A percentile compares a stretch with the other conserved stretches of the same genome.
Conservation (phyloP, 2,113 vertebrate species). For the Tachysurus vachellii region DNA sequence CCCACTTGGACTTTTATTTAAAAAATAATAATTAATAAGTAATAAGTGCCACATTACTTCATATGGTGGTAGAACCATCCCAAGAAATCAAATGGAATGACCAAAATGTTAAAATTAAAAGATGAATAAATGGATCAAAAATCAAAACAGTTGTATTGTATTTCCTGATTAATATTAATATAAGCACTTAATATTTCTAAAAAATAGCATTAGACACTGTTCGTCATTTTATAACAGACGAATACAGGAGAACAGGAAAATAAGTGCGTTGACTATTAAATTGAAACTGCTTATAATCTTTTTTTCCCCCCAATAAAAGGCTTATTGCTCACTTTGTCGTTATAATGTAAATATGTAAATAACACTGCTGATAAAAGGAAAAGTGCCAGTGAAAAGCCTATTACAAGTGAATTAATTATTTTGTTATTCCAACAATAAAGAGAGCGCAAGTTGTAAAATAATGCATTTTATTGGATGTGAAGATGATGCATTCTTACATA, state of each 20-base stretch:
- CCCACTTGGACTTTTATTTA: background rate
- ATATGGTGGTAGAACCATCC: background rate
- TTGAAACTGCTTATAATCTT: background rate
- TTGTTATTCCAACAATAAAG: background rate
- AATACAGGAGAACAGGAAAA: background rate
- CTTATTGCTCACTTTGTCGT: background rate
- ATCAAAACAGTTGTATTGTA: background rate
- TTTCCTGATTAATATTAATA: background rate
- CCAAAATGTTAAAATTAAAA: background rate
- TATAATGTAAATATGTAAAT: slow-evolving; percentile 2
- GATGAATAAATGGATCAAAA: background rate
- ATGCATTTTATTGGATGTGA: background rate
- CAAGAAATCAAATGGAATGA: background rate
- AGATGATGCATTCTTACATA: background rate
- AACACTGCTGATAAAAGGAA: background rate
- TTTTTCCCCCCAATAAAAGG: background rate
- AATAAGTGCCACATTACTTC: background rate
- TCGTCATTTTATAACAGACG: background rate
- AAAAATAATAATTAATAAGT: background rate
- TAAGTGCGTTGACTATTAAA: background rate
- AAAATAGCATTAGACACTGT: background rate
- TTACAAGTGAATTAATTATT: background rate
- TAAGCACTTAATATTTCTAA: background rate
- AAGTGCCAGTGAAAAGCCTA: background rate
- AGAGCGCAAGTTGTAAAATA: background rate